phyloP scores from a whole-genome alignment of 2,888 invertebrate genomes.

The Lithophane ornitopus region DNA sequence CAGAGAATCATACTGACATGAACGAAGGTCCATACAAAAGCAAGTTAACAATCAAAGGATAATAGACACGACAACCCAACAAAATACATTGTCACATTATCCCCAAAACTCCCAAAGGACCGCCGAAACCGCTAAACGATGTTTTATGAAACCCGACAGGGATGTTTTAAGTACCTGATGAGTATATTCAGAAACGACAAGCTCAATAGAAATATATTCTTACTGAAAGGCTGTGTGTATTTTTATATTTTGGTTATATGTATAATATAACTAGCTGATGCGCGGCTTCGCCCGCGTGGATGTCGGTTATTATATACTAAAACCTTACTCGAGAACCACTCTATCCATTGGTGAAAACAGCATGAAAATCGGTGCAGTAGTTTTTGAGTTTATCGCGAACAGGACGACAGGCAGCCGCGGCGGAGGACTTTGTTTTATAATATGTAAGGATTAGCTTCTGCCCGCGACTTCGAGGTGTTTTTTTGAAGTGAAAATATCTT shows the following conservation, averaged over 20 bases:
- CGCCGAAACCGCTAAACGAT: constrained; percentile 33
- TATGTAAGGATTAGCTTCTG: too few relatives aligned
- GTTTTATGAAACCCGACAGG: constrained; percentile 41
- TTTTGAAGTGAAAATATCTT: too few relatives aligned
- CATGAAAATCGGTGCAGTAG: too few relatives aligned
- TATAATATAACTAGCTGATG: too few relatives aligned
- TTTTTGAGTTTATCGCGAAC: too few relatives aligned
- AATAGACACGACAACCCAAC: constrained; percentile 1
- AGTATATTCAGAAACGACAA: constrained; percentile 25
- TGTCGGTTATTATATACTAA: too few relatives aligned
- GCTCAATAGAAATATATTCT: constrained; percentile 9
- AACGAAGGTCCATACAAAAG: neutral
- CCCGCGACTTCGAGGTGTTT: too few relatives aligned
- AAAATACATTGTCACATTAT: constrained; percentile 27
- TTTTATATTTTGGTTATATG: constrained; percentile 3
- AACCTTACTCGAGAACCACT: too few relatives aligned
- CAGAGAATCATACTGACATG: neutral
- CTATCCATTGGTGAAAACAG: too few relatives aligned
- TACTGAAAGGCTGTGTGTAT: neutral
- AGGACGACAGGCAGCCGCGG: too few relatives aligned
- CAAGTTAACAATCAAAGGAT: constrained; percentile 18
- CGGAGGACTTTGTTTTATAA: too few relatives aligned
- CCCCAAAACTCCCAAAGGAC: constrained; percentile 7
- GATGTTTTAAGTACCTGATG: constrained; percentile 21
- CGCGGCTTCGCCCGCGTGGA: too few relatives aligned